Evolutionary conservation across 2,113 vertebrate genomes (phyloP), one percentile per base, ranked within the genome.

Genomic region (Notechis scutatus): DNA sequence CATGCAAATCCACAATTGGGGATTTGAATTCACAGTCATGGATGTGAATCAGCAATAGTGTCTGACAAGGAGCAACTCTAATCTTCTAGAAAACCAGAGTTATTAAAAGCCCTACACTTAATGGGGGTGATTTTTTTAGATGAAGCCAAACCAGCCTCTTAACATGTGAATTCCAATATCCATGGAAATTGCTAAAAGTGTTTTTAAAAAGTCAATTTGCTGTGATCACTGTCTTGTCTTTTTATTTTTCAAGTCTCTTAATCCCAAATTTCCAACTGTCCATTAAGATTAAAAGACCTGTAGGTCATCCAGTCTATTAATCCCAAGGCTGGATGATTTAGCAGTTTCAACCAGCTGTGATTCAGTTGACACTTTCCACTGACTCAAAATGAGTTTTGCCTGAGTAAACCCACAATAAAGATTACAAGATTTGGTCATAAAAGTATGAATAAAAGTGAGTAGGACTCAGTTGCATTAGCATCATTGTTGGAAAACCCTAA

Each of bases 361-460:
- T 54, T 92, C 47, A 11, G 42, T 81, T 89, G 90, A 93, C 15
- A 1, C 56, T 95, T 88, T 94, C 85, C 88, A 87, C 8, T 93
- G 87, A 90, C 94, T 95, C 91, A 91, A 54, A 39, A 88, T 21
- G 56, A 92, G 64, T 61, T 61, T 96, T 90, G 29, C 23, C 55
- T 89, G 61, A 86, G 4, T 57, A 52, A 95, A 47, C 1, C 59
- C 94, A 91, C 93, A 86, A 61, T 52, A 93, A 95, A 95, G 85
- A 56, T 90, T 3, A 0, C 89, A 81, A 69, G 87, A 91, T 94
- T 26, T 95, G 85, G 91, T 85, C 94, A 94, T 61, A 2, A 0
- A 90, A 88, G 21, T 5, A 0, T 1, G 0, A 57, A 64, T 92
- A 93, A 90, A 92, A 88, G 24, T 93, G 85, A 61, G 45, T 69